Evolutionary conservation across 2,113 vertebrate species (phyloP), one percentile per base, ranked within the genome.

Genomic region (Acrocephalus arundinaceus): DNA sequence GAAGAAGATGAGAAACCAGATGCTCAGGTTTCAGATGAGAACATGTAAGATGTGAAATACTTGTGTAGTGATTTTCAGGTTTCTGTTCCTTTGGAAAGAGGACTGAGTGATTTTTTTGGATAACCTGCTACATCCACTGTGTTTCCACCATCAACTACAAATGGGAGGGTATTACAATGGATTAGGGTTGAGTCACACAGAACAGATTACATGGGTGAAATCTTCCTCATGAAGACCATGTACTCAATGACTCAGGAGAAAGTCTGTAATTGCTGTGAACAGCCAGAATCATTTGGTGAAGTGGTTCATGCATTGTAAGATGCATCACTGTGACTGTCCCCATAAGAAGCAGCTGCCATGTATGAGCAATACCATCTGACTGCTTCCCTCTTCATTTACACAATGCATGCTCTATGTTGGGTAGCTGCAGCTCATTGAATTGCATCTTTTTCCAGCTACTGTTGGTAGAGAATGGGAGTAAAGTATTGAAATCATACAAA

Each of bases 381-480:
- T 39, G 19, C 37, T 59, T 39, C 54, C 37, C 11, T 33, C 3
- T 25, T 41, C 39, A 2, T 30, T 11, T 24, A 11, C 17, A 1
- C 17, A 4, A 4, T 2, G 11, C 9, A 3, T 8, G 31, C 4
- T 39, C 24, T n/a, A 1, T 24, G 16, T 22, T 2, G 3, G 14
- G 8, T 6, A 43, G 16, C n/a, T 25, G 28, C n/a, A 25, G 8
- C 27, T 39, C 30, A n/a, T 5, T 13, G 43, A 8, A 33, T 2
- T 45, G 15, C 51, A 31, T 52, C 73, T n/a, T 67, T 65, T 39
- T 73, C 23, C 46, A 59, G 11, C 31, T 61, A 2, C 49, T 75
- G 2, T 23, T 58, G 7, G 5, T 43, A 18, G 49, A 68, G 33
- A 82, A 61, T 2, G 11, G 7, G 28, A 28, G 13, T 52, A 62